These are phyloP conservation scores for Falco novaeseelandiae DNA, from an alignment of 2,797 vertebrate genomes.

Conservation along the genomic window DNA sequence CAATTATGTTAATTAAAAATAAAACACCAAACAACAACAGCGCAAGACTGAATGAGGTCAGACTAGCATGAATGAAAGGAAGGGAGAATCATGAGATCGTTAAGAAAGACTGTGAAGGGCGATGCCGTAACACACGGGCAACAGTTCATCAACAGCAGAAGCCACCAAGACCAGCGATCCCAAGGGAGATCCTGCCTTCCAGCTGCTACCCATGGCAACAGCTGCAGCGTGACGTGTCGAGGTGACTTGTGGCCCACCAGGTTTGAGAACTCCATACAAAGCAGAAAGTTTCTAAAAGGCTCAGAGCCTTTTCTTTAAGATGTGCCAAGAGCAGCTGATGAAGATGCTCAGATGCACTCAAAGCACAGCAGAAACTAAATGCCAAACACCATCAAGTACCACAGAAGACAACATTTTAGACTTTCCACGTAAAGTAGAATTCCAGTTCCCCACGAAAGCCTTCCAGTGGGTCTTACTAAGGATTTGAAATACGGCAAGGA, in stretches of 20 bases:
- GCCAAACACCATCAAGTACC: not conserved
- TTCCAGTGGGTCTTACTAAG: not conserved
- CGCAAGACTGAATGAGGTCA: not conserved
- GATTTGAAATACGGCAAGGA: not conserved
- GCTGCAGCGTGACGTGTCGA: rapidly evolving
- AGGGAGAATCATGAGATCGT: not conserved
- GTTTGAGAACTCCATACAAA: not conserved
- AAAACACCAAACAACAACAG: not conserved
- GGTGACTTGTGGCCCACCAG: not conserved
- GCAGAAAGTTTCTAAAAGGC: not conserved
- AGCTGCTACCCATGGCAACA: not conserved
- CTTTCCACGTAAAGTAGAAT: not conserved
- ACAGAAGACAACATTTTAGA: not conserved
- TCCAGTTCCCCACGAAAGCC: not conserved
- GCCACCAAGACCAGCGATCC: not conserved
- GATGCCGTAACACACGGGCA: not conserved
- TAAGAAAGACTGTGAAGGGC: not conserved
- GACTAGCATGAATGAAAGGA: not conserved
- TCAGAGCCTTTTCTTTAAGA: not conserved
- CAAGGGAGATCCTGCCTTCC: not conserved
- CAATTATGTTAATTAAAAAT: not conserved
- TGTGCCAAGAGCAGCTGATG: not conserved
- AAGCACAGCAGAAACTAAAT: not conserved
- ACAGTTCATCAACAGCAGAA: not conserved
- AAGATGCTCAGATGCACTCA: not conserved